Evolutionary conservation across 2,797 vertebrate species (phyloP), one percentile per base, ranked within the genome.

Genomic region (Ptychadena robeensis): DNA sequence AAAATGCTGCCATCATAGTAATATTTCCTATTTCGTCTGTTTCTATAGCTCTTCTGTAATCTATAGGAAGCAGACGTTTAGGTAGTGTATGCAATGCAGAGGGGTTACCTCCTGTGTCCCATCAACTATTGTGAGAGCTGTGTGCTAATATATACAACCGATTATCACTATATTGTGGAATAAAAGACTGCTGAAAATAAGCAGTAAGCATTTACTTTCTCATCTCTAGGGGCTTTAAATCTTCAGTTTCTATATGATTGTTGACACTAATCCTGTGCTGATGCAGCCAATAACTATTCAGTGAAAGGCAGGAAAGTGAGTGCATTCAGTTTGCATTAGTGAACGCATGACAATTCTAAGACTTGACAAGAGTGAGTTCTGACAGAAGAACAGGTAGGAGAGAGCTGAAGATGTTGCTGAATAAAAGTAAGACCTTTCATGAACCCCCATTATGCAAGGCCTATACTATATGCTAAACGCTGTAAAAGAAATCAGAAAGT

Each of bases 251-350:
- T 61, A 10, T 61, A 61, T 61, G 25, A 59, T 59, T 25, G 59
- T 61, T 61, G 59, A 28, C 59, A 61, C 25, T 61, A 61, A 61
- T 61, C 59, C 10, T 27, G 59, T 61, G 59, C 59, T 61, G 59
- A 61, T 61, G 59, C 59, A 61, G 59, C 59, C 59, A 61, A 61
- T 59, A 61, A 61, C 27, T 25, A 12, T 28, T 28, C 59, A 61
- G 59, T 27, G 59, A 61, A 28, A 61, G 59, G 3, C 59, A 61
- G 11, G 10, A 9, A 61, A 61, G n/a, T 61, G 44, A 53, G 44
- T 53, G 44, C 44, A 22, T 8, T 53, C 59, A 25, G 59, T 9
- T 2, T 61, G 59, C 59, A 61, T 61, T 61, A 25, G 27, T 25
- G 25, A 28, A n/a, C 12, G 59, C 9, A 61, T 28, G 28, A 61